Conservation (phyloP, 1,140 invertebrate species). For the Brachionus angularis region DNA sequence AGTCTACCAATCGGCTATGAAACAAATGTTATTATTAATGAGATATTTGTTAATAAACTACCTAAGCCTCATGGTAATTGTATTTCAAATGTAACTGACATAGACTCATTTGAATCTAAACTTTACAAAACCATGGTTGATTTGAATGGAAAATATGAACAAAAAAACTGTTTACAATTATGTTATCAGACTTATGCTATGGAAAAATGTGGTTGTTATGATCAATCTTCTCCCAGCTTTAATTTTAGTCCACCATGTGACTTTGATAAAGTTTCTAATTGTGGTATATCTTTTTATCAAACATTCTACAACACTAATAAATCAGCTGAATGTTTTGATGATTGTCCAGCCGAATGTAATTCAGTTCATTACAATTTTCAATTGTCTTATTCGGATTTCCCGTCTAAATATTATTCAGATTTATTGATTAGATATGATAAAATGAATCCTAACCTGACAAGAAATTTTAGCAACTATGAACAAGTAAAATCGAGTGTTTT, state of each 20-base stretch:
- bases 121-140: background rate
- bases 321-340: background rate
- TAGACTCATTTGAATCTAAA: background rate
- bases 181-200: background rate
- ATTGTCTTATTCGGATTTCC: background rate
- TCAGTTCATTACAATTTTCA: background rate
- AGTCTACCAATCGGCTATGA: background rate
- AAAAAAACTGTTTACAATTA: background rate
- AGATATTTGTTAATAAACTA: background rate
- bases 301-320: too few relatives aligned
- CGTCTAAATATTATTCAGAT: background rate
- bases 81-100: background rate
- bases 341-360: constrained; percentile 16
- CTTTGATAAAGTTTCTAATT: background rate
- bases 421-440: background rate
- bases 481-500: background rate
- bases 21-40: background rate
- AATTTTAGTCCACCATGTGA: background rate
- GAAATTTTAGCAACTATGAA: constrained; percentile 9
- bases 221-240: background rate
- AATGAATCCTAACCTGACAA: background rate
- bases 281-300: too few relatives aligned
- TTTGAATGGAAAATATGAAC: background rate
- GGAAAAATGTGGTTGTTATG: background rate
- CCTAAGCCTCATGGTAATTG: constrained; percentile 3